Evolutionary conservation across 2,113 vertebrate genomes (phyloP).

Genomic region (Paralichthys olivaceus): DNA sequence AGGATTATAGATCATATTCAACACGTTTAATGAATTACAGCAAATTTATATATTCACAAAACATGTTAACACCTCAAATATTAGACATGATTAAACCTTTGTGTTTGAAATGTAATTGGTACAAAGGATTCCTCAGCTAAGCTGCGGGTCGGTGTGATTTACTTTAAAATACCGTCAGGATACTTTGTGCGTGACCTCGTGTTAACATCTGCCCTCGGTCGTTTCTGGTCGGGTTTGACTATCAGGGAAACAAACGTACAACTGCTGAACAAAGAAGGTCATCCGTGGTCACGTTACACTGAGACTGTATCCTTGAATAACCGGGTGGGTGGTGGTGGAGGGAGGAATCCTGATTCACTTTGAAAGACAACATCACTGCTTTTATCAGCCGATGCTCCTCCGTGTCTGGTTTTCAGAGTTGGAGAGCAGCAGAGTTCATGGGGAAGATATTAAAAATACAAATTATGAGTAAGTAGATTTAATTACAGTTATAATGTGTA

Average conservation of each 20-base stretch:
- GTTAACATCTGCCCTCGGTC: not conserved
- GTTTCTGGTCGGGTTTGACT: not conserved
- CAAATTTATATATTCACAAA: not conserved
- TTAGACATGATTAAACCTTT: not conserved
- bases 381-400: slow-evolving; percentile 19
- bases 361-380: not conserved
- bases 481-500: too few relatives aligned
- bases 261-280: slow-evolving; percentile 24
- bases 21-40: not conserved
- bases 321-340: not conserved
- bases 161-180: not conserved
- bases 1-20: not conserved
- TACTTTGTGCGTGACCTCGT: not conserved
- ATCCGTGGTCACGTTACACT: not conserved
- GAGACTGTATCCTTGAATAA: slow-evolving; percentile 28
- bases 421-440: not conserved
- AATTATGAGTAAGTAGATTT: not conserved
- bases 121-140: not conserved
- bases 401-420: not conserved
- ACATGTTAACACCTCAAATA: not conserved
- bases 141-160: not conserved
- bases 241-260: not conserved
- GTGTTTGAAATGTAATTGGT: not conserved
- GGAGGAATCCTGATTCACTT: not conserved
- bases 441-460: not conserved